These are phyloP conservation scores for Hephaestus fuliginosus DNA, from an alignment of 2,797 vertebrate genomes.

Conservation along the genomic window DNA sequence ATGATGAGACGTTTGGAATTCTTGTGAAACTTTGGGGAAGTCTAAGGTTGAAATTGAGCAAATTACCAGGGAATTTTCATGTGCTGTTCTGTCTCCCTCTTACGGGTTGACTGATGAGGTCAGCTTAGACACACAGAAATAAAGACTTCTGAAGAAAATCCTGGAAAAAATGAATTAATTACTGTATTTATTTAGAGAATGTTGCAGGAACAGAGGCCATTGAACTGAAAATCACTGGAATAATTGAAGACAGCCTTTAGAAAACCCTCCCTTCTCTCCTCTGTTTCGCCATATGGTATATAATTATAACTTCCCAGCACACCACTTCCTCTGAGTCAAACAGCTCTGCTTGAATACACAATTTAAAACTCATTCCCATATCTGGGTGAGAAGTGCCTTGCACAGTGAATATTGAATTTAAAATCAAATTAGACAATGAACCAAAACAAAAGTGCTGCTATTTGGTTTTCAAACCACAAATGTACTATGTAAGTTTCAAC, in stretches of 20 bases:
- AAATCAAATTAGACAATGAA: conserved; percentile 18
- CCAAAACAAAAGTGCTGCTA: conserved; percentile 22
- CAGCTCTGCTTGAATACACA: neutral
- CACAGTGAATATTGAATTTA: neutral
- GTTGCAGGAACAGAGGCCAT: neutral
- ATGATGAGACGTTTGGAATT: neutral
- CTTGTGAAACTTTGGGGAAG: neutral
- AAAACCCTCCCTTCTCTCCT: conserved; percentile 12
- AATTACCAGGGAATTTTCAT: conserved; percentile 12
- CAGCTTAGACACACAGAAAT: conserved; percentile 53
- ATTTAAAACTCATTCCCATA: neutral
- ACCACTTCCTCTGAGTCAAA: neutral
- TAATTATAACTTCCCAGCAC: conserved; percentile 8
- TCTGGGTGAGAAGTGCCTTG: neutral
- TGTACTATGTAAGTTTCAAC: conserved; percentile 13
- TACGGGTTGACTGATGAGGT: conserved; percentile 40
- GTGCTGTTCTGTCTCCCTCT: neutral
- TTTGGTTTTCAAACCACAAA: conserved; percentile 12
- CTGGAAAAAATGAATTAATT: conserved; percentile 8
- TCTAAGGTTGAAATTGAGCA: conserved; percentile 5
- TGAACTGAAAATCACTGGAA: conserved; percentile 21
- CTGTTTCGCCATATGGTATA: conserved; percentile 6
- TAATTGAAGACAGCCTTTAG: conserved; percentile 40
- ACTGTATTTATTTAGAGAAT: conserved; percentile 15
- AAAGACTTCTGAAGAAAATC: conserved; percentile 16